These are phyloP conservation scores for Pionites leucogaster DNA, from an alignment of 2,113 vertebrate genomes.

Conservation along the genomic window DNA sequence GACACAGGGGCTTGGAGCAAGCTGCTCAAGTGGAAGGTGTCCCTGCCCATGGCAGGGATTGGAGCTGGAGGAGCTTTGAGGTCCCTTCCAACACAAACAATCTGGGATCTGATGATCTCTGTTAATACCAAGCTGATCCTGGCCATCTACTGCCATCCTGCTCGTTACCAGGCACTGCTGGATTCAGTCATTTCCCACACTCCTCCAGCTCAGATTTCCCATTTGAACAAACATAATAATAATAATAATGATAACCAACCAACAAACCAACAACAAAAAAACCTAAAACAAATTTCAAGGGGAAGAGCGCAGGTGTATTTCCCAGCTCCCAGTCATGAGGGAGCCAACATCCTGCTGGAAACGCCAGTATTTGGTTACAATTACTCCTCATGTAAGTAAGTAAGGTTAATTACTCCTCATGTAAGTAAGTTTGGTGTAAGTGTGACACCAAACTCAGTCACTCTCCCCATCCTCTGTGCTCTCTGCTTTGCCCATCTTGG, in stretches of 20 bases:
- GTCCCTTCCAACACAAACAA: not conserved
- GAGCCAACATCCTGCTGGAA: not conserved
- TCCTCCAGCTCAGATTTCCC: not conserved
- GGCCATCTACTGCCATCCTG: not conserved
- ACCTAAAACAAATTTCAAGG: not conserved
- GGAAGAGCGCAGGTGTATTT: fast-evolving
- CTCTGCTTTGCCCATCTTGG: not conserved
- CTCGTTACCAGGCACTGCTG: not conserved
- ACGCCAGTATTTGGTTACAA: not conserved
- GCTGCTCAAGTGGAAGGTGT: too few relatives aligned
- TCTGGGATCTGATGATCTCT: not conserved
- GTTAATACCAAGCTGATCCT: not conserved
- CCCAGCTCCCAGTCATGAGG: not conserved
- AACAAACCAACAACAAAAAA: not conserved
- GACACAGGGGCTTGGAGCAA: too few relatives aligned
- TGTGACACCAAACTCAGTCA: not conserved
- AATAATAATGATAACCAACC: not conserved
- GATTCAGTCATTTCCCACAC: not conserved
- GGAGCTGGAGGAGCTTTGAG: not conserved
- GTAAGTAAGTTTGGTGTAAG: too few relatives aligned
- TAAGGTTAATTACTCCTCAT: not conserved
- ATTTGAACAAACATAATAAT: not conserved
- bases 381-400: too few relatives aligned
- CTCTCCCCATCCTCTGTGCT: not conserved
- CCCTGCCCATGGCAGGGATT: not conserved